Conservation (phyloP, 1,140 invertebrate genomes). For the Pogonognathellus flavescens region DNA sequence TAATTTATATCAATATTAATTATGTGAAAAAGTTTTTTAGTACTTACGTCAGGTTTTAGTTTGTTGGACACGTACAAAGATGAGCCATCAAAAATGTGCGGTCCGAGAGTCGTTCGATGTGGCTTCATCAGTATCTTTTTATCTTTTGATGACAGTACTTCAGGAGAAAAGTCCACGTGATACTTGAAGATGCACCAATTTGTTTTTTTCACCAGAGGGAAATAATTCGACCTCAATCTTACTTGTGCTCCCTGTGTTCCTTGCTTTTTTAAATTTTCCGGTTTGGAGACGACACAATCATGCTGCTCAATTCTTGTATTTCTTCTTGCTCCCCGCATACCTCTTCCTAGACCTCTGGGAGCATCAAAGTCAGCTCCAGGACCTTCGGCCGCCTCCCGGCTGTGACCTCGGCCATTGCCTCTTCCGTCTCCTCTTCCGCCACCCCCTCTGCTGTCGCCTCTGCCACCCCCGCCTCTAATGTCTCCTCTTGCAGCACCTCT, state of each 20-base stretch:
- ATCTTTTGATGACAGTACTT: slow-evolving; percentile 77
- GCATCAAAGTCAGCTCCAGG: background rate
- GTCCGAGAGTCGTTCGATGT: slow-evolving; percentile 73
- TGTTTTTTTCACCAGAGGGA: slow-evolving; percentile 76
- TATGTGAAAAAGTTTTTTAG: too few relatives aligned
- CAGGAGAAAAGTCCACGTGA: slow-evolving; percentile 82
- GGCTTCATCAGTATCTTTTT: slow-evolving; percentile 75
- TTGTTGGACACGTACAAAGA: background rate
- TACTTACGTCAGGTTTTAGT: background rate
- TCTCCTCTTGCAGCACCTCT: background rate
- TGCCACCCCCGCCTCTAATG: background rate
- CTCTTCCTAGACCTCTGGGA: background rate
- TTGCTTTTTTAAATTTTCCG: background rate
- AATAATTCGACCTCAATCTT: slow-evolving; percentile 81
- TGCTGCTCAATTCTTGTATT: background rate
- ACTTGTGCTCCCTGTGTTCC: slow-evolving; percentile 68
- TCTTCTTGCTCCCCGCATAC: background rate
- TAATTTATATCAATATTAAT: too few relatives aligned
- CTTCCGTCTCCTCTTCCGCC: background rate
- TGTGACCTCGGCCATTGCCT: background rate
- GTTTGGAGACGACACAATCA: slow-evolving; percentile 6
- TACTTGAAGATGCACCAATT: slow-evolving; percentile 84
- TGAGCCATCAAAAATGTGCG: slow-evolving; percentile 75
- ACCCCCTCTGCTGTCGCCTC: background rate
- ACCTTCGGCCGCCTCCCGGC: background rate